A percentile compares a stretch with the other conserved stretches of the same genome.
phyloP scores from a whole-genome alignment of 2,797 vertebrate species.

The Fistularia tabacaria region DNA sequence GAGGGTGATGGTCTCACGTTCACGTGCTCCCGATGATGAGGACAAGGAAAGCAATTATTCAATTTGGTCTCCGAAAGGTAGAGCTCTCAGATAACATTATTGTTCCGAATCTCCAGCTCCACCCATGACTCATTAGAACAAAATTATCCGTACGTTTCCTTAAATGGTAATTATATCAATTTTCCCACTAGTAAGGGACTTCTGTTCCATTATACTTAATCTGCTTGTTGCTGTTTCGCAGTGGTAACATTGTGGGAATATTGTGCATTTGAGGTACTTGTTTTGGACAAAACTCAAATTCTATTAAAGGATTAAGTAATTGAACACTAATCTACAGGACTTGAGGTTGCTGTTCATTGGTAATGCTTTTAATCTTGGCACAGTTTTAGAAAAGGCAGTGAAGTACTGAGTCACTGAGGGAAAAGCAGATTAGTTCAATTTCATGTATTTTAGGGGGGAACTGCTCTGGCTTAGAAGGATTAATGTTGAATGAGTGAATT shows the following conservation, averaged over 20 bases:
- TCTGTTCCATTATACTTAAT: slow-evolving; percentile 28
- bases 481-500: slow-evolving; percentile 65
- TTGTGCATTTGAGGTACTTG: slow-evolving; percentile 63
- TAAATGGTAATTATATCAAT: slow-evolving; percentile 27
- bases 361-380: slow-evolving; percentile 76
- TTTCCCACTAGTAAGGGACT: slow-evolving; percentile 12
- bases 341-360: slow-evolving; percentile 70
- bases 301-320: slow-evolving; percentile 77
- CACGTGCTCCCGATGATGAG: too few relatives aligned
- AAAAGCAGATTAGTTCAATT: slow-evolving; percentile 75
- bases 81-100: too few relatives aligned
- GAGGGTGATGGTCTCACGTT: neutral
- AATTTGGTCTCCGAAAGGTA: too few relatives aligned
- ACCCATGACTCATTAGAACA: slow-evolving; percentile 38
- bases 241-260: slow-evolving; percentile 33
- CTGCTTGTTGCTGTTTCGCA: slow-evolving; percentile 55
- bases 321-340: slow-evolving; percentile 74
- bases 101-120: neutral
- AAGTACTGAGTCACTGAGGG: slow-evolving; percentile 60
- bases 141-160: slow-evolving; percentile 41
- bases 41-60: too few relatives aligned
- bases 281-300: slow-evolving; percentile 70
- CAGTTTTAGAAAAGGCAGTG: slow-evolving; percentile 61
- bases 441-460: slow-evolving; percentile 66
- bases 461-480: slow-evolving; percentile 69